These are phyloP conservation scores for Venusia cambrica DNA, from an alignment of 2,888 invertebrate species.

Conservation along the genomic window DNA sequence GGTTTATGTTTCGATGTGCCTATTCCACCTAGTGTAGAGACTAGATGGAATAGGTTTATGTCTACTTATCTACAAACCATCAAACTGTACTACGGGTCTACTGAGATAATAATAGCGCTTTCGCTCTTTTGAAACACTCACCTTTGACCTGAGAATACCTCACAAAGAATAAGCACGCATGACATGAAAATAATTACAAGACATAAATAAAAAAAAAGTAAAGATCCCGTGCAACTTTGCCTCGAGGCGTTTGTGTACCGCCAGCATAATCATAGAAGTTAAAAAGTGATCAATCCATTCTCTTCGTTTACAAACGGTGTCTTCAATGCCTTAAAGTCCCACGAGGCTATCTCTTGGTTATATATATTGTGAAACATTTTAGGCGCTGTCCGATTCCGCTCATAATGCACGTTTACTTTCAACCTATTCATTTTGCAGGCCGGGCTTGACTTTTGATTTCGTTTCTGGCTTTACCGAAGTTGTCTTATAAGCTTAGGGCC, in stretches of 20 bases:
- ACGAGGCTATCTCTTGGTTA: constrained; percentile 56
- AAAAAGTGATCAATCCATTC: constrained; percentile 79
- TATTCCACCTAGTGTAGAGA: too few relatives aligned
- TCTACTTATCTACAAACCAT: too few relatives aligned
- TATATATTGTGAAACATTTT: constrained; percentile 65
- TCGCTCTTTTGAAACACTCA: constrained; percentile 11
- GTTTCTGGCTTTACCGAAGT: constrained; percentile 18
- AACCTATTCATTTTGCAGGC: constrained; percentile 35
- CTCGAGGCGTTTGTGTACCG: constrained; percentile 55
- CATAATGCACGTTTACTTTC: constrained; percentile 48
- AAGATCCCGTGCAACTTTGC: constrained; percentile 48
- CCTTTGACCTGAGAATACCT: constrained; percentile 17
- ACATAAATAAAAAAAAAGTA: constrained; percentile 60
- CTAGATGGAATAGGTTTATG: too few relatives aligned
- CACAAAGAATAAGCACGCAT: constrained; percentile 35
- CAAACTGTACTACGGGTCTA: too few relatives aligned
- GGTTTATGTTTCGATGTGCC: too few relatives aligned
- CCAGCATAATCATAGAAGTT: constrained; percentile 71
- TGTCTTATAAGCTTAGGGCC: too few relatives aligned
- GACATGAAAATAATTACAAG: constrained; percentile 57
- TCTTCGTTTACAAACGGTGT: constrained; percentile 71
- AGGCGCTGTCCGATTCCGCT: constrained; percentile 39
- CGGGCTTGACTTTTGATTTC: constrained; percentile 21
- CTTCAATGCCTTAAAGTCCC: constrained; percentile 74
- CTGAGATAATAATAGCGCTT: too few relatives aligned